Conservation (phyloP, 1,140 invertebrate species). For the Caenorhabditis tropicalis region DNA sequence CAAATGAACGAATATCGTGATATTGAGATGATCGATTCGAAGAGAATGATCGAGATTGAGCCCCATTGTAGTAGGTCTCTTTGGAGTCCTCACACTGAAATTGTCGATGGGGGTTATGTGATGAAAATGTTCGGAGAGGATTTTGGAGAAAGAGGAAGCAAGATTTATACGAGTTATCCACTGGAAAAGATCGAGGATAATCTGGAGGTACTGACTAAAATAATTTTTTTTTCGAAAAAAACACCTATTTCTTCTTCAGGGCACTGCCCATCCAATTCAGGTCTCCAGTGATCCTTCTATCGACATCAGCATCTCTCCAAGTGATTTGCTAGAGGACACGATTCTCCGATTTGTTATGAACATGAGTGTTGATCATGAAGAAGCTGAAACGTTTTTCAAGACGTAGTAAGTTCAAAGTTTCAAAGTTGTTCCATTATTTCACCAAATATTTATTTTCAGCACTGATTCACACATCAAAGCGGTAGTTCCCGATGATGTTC, state of each 20-base stretch:
- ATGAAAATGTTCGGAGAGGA: constrained; percentile 84
- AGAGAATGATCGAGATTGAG: constrained; percentile 84
- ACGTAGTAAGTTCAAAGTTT: background rate
- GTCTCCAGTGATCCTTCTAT: constrained; percentile 46
- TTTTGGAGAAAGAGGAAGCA: constrained; percentile 82
- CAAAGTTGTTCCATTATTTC: background rate
- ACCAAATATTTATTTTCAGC: background rate
- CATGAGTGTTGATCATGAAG: background rate
- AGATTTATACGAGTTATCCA: constrained; percentile 62
- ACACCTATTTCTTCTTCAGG: no score
- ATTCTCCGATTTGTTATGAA: background rate
- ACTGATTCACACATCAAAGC: background rate
- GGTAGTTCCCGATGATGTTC: background rate
- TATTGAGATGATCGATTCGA: constrained; percentile 80
- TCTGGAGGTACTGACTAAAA: background rate
- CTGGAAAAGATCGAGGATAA: constrained; percentile 16
- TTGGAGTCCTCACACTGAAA: constrained; percentile 95
- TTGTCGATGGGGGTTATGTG: constrained; percentile 90
- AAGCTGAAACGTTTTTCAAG: background rate
- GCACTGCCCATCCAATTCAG: constrained; percentile 4
- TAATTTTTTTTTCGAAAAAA: no score
- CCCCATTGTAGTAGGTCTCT: constrained; percentile 88
- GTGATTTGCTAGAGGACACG: constrained; percentile 75
- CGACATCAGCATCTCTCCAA: constrained; percentile 81
- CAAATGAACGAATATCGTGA: constrained; percentile 86